Conservation (phyloP, 2,888 invertebrate species). For the Leptopilina drosophilae region DNA sequence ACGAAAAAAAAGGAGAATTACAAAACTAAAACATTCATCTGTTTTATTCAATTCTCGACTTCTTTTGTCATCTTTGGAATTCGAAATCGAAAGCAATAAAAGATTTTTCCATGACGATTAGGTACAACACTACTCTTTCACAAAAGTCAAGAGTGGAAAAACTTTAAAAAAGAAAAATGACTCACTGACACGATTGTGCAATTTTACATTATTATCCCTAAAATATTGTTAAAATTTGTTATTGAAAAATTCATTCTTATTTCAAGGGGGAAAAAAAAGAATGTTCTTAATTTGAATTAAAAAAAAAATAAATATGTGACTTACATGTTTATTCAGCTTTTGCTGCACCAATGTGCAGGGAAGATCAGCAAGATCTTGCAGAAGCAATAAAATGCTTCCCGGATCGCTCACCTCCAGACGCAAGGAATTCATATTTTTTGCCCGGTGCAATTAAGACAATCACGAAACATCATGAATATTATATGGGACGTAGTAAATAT, state of each 20-base stretch:
- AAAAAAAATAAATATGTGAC: slow-evolving; percentile 58
- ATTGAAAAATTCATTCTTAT: too few relatives aligned
- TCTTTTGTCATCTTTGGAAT: slow-evolving; percentile 31
- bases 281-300: too few relatives aligned
- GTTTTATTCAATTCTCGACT: neutral
- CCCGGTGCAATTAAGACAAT: slow-evolving; percentile 23
- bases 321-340: slow-evolving; percentile 82
- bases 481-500: slow-evolving; percentile 10
- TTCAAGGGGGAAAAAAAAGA: too few relatives aligned
- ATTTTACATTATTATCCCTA: slow-evolving; percentile 22
- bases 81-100: slow-evolving; percentile 10
- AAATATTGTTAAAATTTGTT: slow-evolving; percentile 19
- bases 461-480: slow-evolving; percentile 37
- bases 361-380: slow-evolving; percentile 66
- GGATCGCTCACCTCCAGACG: slow-evolving; percentile 47
- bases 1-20: neutral
- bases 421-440: slow-evolving; percentile 55
- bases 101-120: slow-evolving; percentile 29
- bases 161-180: slow-evolving; percentile 38
- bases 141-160: slow-evolving; percentile 11
- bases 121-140: neutral
- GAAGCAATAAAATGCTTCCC: slow-evolving; percentile 60
- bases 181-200: slow-evolving; percentile 20
- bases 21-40: neutral
- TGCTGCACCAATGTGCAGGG: slow-evolving; percentile 78